A percentile compares a stretch with the other conserved stretches of the same genome.
phyloP scores from a whole-genome alignment of 2,113 vertebrate species.

The Lampris megalopsis region DNA sequence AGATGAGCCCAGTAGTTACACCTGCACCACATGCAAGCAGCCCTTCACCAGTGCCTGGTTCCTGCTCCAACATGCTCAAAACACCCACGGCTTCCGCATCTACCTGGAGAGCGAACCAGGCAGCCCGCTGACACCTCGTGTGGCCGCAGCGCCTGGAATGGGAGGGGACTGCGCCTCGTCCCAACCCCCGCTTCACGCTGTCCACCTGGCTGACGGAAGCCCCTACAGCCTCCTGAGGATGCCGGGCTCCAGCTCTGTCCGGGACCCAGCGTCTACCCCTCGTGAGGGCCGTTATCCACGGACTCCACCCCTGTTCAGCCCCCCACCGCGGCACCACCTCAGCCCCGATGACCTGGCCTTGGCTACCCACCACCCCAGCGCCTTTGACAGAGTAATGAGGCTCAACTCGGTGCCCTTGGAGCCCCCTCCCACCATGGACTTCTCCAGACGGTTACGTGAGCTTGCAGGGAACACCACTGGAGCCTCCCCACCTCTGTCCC shows the following conservation, averaged over 20 bases:
- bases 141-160: constrained; percentile 96
- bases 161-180: constrained; percentile 96
- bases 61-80: constrained; percentile 99
- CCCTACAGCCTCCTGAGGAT: constrained; percentile 98
- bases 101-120: constrained; percentile 98
- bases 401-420: constrained; percentile 96
- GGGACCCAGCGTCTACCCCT: constrained; percentile 90
- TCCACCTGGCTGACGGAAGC: constrained; percentile 96
- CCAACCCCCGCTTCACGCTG: constrained; percentile 95
- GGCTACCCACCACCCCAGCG: constrained; percentile 97
- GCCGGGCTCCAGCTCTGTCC: constrained; percentile 92
- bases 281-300: constrained; percentile 95
- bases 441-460: constrained; percentile 96
- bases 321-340: constrained; percentile 95
- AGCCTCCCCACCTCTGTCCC: constrained; percentile 96
- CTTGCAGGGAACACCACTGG: constrained; percentile 93
- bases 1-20: constrained; percentile 99
- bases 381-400: constrained; percentile 98
- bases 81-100: constrained; percentile 98
- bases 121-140: constrained; percentile 95
- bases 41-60: constrained; percentile 99
- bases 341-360: constrained; percentile 97
- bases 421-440: constrained; percentile 95
- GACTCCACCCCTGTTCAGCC: constrained; percentile 96
- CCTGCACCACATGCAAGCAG: constrained; percentile 99